These are phyloP conservation scores for Spea bombifrons DNA, from an alignment of 2,113 vertebrate genomes.

Conservation along the genomic window DNA sequence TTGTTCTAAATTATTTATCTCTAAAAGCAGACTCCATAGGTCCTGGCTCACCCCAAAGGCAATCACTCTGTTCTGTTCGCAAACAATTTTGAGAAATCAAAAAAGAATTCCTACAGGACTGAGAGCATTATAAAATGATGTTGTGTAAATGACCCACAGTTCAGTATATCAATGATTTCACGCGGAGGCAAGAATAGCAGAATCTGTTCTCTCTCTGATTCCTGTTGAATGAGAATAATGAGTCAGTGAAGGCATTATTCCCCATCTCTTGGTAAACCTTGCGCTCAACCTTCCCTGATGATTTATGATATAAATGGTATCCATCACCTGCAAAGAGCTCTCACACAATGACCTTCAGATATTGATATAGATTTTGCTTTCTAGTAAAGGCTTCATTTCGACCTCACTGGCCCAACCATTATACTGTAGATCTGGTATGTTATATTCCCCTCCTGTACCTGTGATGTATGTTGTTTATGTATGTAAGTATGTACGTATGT, in stretches of 20 bases:
- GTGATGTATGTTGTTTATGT: too few species aligned
- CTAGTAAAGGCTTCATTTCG: too few species aligned
- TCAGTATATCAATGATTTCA: not conserved
- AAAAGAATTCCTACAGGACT: not conserved
- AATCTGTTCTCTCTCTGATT: not conserved
- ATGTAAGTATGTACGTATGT: too few species aligned
- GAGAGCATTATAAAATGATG: slow-evolving; percentile 2
- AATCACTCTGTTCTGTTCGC: not conserved
- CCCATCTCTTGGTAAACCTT: not conserved
- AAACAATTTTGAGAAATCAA: slow-evolving; percentile 10
- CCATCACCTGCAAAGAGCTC: too few species aligned
- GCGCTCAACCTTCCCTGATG: not conserved
- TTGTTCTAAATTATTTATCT: slow-evolving; percentile 3
- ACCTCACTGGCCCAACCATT: too few species aligned
- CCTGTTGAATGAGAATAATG: not conserved
- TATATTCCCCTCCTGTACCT: too few species aligned
- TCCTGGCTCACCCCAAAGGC: not conserved
- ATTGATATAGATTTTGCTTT: too few species aligned
- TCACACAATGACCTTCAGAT: too few species aligned
- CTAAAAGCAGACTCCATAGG: not conserved
- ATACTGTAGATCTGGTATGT: too few species aligned
- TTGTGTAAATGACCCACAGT: not conserved
- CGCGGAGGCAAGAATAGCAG: not conserved
- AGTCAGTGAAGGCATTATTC: not conserved
- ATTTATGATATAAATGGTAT: too few species aligned